Evolutionary conservation across 2,797 vertebrate species (phyloP), one percentile per base, ranked within the genome.

Genomic region (Simalia tracyae): DNA sequence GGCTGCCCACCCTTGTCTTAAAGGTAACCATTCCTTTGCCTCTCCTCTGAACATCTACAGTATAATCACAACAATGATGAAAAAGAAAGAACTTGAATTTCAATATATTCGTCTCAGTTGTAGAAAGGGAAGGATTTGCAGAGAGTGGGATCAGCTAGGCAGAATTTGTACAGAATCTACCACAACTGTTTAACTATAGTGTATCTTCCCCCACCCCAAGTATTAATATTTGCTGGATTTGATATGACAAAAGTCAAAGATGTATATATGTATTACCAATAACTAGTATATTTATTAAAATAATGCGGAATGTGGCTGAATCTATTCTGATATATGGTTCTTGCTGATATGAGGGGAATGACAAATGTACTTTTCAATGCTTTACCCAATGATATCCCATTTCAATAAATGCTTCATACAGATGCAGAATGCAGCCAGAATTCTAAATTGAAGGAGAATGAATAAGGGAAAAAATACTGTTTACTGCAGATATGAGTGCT

Each of bases 241-340:
- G 94, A 93, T 92, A 81, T 93, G 93, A 95, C 93, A 92, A 93
- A 66, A 50, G 68, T 93, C 92, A 96, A 95, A 89, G 64, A 91
- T 87, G 86, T 92, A 93, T 93, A 89, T 85, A 84, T 87, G 91
- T 93, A 91, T 93, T 91, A 94, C 88, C 93, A 94, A 91, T 91
- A 92, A 93, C 46, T 46, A 89, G 88, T 90, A 60, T 90, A 90
- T 94, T 94, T 95, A 90, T 85, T 94, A 94, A 95, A 89, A 81
- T 36, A 90, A 93, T 86, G 68, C 59, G 76, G 86, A 89, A 96
- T 92, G 84, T 81, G 91, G 89, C 93, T 68, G 88, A 89, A 84
- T 68, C 61, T 54, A 91, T 93, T 91, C 59, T 91, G 86, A 85
- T 87, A 64, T 91, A 94, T 81, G 54, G 89, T 89, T 92, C 56